phyloP scores from a whole-genome alignment of 2,888 invertebrate genomes.

The Agonopterix heracliana region DNA sequence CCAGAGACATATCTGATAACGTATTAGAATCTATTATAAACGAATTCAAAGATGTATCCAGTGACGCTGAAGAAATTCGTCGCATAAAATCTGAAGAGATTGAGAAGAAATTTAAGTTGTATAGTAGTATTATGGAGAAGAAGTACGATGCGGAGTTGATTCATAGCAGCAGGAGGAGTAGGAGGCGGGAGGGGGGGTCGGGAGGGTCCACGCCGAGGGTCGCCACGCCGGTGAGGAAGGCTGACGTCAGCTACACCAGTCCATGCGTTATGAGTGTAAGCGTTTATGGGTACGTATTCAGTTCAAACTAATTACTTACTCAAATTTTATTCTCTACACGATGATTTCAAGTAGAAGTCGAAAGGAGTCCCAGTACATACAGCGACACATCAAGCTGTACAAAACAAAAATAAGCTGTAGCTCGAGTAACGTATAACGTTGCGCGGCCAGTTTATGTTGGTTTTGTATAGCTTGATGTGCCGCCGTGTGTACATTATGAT shows the following conservation, averaged over 20 bases:
- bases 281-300: conserved; percentile 35
- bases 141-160: conserved; percentile 83
- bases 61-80: conserved; percentile 48
- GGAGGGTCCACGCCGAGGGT: conserved; percentile 44
- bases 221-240: conserved; percentile 34
- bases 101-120: conserved; percentile 77
- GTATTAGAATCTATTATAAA: conserved; percentile 63
- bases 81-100: conserved; percentile 44
- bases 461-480: no score
- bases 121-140: conserved; percentile 83
- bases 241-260: conserved; percentile 41
- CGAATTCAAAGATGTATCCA: conserved; percentile 54
- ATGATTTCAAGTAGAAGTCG: no score
- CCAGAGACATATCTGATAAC: conserved; percentile 57
- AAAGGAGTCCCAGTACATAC: no score
- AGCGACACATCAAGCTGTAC: no score
- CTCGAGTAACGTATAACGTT: no score
- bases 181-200: conserved; percentile 39
- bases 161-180: conserved; percentile 69
- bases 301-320: neutral
- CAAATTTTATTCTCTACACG: neutral
- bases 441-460: no score
- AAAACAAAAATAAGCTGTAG: no score
- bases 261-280: conserved; percentile 55
- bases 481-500: no score